Base-by-base conservation (phyloP, 1,140 invertebrate species). In the Heliothis subflexa region DNA sequence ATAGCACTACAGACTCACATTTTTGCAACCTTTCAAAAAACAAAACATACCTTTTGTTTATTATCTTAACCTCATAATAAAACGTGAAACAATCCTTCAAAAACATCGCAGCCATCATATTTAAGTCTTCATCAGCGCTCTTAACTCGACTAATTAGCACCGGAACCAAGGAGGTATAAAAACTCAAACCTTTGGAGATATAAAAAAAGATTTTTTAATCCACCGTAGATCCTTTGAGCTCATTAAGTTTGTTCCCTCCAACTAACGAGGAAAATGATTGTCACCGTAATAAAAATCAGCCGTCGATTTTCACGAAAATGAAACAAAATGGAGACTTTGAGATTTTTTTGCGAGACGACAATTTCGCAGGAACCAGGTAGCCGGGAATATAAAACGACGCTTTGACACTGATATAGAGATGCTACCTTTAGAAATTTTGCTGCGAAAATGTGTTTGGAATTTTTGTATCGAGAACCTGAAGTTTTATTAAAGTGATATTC, bases 241-340 rank as follows among this genome's bases (percentile, higher is more conserved):
- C 72, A 62, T 74, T 74, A 61, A 74, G 55, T 50, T 62, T 61
- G 71, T 49, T 18, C 66, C 33, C n/a, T 45, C n/a, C 55, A 7
- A 9, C 21, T 74, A 74, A 61, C 55, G 57, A 61, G 45, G 57
- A 62, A 74, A 74, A 74, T 74, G 40, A 74, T 74, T 74, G 72
- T 74, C 45, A 62, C 72, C 72, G 13, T 74, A 47, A 74, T 74
- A 61, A 74, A 74, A 57, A 74, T 21, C 40, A 47, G 57, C 0
- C 55, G 55, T 61, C 72, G 57, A 74, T 61, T 74, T 74, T 73
- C 50, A 13, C n/a, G 45, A 74, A 14, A 61, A 74, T 50, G 57
- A 61, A 61, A 61, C 40, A 40, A 72, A 57, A 72, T 33, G 10
- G 21, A 7, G 49, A 14, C 33, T 47, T 64, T 40, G 10, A 2